These are phyloP conservation scores for Siniperca knerii DNA, from an alignment of 2,113 vertebrate genomes.

Conservation along the genomic window DNA sequence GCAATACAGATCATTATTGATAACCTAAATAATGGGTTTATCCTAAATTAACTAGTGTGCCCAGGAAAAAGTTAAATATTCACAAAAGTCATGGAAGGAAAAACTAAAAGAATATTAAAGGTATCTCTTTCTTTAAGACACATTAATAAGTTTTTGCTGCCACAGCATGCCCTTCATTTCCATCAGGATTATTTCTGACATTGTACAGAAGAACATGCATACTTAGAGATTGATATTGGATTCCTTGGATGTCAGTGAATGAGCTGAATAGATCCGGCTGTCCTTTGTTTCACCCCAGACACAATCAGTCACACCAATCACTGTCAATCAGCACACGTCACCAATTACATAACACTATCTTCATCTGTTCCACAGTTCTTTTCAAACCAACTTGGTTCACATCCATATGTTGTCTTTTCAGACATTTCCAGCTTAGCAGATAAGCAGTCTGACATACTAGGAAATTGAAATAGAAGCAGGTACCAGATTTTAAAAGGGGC, in stretches of 20 bases:
- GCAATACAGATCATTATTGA: constrained; percentile 69
- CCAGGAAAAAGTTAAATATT: constrained; percentile 16
- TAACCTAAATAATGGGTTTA: constrained; percentile 56
- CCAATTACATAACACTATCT: constrained; percentile 18
- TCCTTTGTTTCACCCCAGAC: constrained; percentile 44
- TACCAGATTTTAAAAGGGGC: constrained; percentile 20
- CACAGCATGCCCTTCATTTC: constrained; percentile 41
- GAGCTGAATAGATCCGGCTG: constrained; percentile 24
- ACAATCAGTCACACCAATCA: constrained; percentile 39
- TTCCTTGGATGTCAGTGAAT: constrained; percentile 46
- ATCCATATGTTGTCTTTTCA: constrained; percentile 29
- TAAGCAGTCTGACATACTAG: constrained; percentile 28
- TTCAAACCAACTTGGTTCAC: constrained; percentile 18
- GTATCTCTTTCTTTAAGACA: constrained; percentile 23
- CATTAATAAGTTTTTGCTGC: constrained; percentile 18
- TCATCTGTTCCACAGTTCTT: constrained; percentile 1
- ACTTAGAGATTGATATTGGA: constrained; percentile 36
- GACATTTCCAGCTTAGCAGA: constrained; percentile 1
- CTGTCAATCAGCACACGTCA: constrained; percentile 23
- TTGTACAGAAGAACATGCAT: constrained; percentile 30
- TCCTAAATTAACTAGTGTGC: constrained; percentile 43
- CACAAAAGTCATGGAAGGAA: not conserved
- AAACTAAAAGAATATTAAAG: not conserved
- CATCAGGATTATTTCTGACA: constrained; percentile 44
- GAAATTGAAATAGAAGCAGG: constrained; percentile 20